These are phyloP conservation scores for Megatriorchis doriae DNA, from an alignment of 2,113 vertebrate genomes.

Conservation along the genomic window DNA sequence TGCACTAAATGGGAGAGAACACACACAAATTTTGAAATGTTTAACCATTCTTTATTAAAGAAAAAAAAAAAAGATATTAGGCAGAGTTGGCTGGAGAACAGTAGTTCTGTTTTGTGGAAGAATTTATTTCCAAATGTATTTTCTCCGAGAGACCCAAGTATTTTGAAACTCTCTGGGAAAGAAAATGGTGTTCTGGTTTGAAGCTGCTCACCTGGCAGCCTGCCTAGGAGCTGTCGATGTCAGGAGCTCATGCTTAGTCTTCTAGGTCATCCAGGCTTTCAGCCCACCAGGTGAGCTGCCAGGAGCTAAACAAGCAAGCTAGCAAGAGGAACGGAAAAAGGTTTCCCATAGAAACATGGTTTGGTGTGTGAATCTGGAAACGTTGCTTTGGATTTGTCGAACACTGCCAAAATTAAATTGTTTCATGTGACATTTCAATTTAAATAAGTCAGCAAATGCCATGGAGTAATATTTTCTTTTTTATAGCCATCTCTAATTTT, in stretches of 20 bases:
- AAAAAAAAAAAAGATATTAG: background rate
- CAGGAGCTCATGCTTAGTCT: background rate
- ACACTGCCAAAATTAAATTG: background rate
- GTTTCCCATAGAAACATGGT: background rate
- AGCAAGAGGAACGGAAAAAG: background rate
- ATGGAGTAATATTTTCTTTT: background rate
- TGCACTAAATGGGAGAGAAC: background rate
- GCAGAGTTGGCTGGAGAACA: background rate
- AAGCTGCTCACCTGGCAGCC: background rate
- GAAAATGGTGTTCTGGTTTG: background rate
- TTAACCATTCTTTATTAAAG: background rate
- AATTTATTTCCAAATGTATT: background rate
- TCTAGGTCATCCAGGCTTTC: background rate
- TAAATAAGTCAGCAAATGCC: background rate
- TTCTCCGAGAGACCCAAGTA: background rate
- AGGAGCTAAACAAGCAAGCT: background rate
- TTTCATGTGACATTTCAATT: background rate
- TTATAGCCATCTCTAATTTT: background rate
- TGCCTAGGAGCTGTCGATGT: background rate
- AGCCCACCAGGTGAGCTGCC: conserved; percentile 5
- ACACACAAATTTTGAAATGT: background rate
- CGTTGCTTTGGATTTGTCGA: background rate
- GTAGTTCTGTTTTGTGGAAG: background rate
- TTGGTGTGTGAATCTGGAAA: background rate
- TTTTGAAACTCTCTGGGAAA: background rate